A percentile compares a stretch with the other conserved stretches of the same genome.
Evolutionary conservation across 2,113 vertebrate genomes (phyloP).

Genomic region (Callionymus lyra): DNA sequence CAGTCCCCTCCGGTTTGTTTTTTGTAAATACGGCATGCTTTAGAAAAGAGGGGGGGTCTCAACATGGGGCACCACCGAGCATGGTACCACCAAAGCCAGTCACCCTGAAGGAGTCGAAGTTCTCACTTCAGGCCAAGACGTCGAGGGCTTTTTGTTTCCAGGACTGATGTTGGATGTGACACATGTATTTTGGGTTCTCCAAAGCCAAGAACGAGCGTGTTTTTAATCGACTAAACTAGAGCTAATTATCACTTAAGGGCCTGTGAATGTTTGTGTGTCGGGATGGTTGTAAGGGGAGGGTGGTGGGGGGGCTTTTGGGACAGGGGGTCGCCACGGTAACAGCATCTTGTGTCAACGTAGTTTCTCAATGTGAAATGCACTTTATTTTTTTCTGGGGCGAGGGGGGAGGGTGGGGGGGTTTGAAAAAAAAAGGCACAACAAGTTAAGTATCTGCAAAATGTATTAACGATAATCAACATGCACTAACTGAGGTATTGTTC

Average conservation of each 20-base stretch:
- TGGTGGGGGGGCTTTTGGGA: conserved; percentile 8
- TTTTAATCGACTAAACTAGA: conserved; percentile 35
- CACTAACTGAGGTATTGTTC: conserved; percentile 71
- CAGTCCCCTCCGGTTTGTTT: conserved; percentile 29
- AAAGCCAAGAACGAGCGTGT: conserved; percentile 6
- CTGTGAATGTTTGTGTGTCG: conserved; percentile 33
- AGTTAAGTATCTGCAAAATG: conserved; percentile 74
- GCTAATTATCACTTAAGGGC: conserved; percentile 56
- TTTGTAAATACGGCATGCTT: conserved; percentile 65
- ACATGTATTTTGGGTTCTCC: conserved; percentile 13
- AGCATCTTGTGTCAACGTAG: conserved; percentile 70
- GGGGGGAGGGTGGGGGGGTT: background rate
- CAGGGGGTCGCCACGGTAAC: conserved; percentile 41
- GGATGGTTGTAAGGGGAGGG: conserved; percentile 10
- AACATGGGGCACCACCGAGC: conserved; percentile 34
- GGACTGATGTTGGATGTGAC: conserved; percentile 44
- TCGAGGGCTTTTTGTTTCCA: conserved; percentile 62
- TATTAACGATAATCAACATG: conserved; percentile 70
- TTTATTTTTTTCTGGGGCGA: conserved; percentile 61
- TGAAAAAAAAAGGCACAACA: conserved; percentile 65
- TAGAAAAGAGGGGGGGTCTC: conserved; percentile 31
- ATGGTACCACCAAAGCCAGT: conserved; percentile 59
- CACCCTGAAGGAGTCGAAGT: conserved; percentile 18
- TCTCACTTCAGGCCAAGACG: no score
- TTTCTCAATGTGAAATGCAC: conserved; percentile 76